Conservation (phyloP, 2,797 vertebrate genomes). For the Enteromius radiatus region DNA sequence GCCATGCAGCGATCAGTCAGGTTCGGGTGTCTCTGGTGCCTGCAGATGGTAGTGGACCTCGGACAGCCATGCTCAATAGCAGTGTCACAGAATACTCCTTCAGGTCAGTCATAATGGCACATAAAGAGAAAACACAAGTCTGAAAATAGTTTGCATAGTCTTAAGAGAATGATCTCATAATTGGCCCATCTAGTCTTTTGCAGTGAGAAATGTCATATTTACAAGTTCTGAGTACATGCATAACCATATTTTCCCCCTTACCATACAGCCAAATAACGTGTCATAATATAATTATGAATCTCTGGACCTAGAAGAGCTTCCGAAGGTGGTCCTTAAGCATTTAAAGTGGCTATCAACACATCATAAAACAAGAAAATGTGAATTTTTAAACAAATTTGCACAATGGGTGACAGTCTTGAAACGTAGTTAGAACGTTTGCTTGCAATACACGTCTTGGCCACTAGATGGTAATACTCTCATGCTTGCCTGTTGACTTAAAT, state of each 20-base stretch:
- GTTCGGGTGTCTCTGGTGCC: slow-evolving; percentile 85
- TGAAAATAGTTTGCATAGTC: neutral
- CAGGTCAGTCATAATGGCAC: slow-evolving; percentile 76
- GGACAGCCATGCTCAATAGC: slow-evolving; percentile 81
- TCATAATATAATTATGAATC: neutral
- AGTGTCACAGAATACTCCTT: slow-evolving; percentile 84
- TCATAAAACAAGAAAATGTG: neutral
- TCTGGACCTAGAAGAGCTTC: neutral
- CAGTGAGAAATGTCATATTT: neutral
- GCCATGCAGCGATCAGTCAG: slow-evolving; percentile 82
- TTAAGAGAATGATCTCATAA: neutral
- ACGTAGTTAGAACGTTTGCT: neutral
- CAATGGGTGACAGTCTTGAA: neutral
- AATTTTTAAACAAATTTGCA: neutral
- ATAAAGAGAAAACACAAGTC: neutral
- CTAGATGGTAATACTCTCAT: slow-evolving; percentile 24
- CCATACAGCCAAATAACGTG: neutral
- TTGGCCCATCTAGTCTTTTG: neutral
- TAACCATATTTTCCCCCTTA: neutral
- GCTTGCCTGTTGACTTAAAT: neutral
- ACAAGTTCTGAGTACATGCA: too few relatives aligned
- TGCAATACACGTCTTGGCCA: slow-evolving; percentile 48
- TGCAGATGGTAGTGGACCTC: slow-evolving; percentile 74
- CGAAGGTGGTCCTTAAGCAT: neutral
- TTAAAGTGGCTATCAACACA: neutral